Evolutionary conservation across 2,888 invertebrate genomes (phyloP).

Genomic region (Andrena praecox): DNA sequence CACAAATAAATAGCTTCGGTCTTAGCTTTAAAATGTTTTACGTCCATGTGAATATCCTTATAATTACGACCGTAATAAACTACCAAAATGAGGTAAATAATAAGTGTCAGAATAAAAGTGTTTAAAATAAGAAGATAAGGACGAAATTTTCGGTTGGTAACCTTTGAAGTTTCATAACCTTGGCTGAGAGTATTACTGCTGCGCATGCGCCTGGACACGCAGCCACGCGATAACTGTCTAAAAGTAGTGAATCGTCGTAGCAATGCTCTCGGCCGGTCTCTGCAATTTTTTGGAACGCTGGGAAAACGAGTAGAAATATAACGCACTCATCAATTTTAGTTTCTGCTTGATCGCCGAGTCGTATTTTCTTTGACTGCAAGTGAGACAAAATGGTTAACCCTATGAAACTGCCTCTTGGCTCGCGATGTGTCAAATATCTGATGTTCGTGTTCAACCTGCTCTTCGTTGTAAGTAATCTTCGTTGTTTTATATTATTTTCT

Average conservation of each 20-base stretch:
- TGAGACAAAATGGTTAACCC: slow-evolving; percentile 65
- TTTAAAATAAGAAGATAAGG: not conserved
- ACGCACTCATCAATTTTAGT: not conserved
- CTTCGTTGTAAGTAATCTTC: slow-evolving; percentile 89
- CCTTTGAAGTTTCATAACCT: slow-evolving; percentile 59
- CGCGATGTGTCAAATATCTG: slow-evolving; percentile 89
- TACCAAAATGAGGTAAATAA: not conserved
- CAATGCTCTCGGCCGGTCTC: slow-evolving; percentile 49
- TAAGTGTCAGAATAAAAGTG: not conserved
- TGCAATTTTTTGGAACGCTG: slow-evolving; percentile 43
- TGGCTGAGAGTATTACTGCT: slow-evolving; percentile 12
- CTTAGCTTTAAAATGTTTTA: no score
- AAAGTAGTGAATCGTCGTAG: slow-evolving; percentile 45
- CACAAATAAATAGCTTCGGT: no score
- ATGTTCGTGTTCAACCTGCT: slow-evolving; percentile 90
- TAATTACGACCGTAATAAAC: not conserved
- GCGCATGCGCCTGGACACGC: slow-evolving; percentile 38
- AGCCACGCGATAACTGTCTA: slow-evolving; percentile 51
- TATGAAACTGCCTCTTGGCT: slow-evolving; percentile 84
- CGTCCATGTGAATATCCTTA: no score
- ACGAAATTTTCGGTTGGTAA: slow-evolving; percentile 33
- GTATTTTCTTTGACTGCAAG: not conserved
- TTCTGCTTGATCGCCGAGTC: not conserved
- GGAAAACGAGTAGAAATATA: slow-evolving; percentile 1
- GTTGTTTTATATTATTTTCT: not conserved